These are phyloP conservation scores for Chloropsis cyanopogon DNA, from an alignment of 2,113 vertebrate genomes.

Conservation along the genomic window DNA sequence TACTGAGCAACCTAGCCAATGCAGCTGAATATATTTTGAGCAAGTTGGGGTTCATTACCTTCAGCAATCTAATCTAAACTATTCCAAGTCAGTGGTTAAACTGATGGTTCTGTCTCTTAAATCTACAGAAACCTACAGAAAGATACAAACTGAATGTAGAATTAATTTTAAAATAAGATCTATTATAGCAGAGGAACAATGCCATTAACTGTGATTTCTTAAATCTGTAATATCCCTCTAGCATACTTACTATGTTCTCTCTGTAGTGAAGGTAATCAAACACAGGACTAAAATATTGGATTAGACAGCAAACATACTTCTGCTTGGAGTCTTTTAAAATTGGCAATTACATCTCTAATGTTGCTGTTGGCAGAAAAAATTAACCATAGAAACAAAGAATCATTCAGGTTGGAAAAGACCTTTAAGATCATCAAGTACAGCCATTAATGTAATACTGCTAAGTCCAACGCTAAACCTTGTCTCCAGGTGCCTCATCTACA, in stretches of 20 bases:
- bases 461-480: background rate
- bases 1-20: background rate
- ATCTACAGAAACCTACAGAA: background rate
- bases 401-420: background rate
- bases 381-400: background rate
- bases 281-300: background rate
- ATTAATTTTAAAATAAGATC: background rate
- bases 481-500: background rate
- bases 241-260: background rate
- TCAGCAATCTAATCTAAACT: background rate
- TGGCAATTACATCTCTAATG: background rate
- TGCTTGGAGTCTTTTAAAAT: background rate
- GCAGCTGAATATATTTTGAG: background rate
- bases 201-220: background rate
- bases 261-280: background rate
- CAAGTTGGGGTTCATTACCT: background rate
- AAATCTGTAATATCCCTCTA: background rate
- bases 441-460: background rate
- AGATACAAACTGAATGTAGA: background rate
- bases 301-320: background rate
- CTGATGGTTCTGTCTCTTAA: background rate
- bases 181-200: background rate
- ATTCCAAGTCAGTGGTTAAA: background rate
- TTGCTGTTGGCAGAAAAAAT: background rate
- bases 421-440: background rate